These are phyloP conservation scores for Rhizoglyphus robini DNA, from an alignment of 1,140 invertebrate species.

Conservation along the genomic window DNA sequence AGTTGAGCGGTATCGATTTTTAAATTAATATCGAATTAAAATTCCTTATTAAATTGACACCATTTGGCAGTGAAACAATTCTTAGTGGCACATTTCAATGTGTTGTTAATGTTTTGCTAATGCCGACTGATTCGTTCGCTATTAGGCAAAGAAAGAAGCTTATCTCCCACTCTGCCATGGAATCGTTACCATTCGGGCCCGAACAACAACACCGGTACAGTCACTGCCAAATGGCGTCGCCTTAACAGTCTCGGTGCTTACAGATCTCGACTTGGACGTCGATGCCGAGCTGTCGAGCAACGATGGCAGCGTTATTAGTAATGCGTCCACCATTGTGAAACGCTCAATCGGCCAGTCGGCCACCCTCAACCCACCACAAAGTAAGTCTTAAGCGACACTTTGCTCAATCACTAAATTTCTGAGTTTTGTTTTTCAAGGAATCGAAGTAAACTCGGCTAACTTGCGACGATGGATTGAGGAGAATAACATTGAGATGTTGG, in stretches of 20 bases:
- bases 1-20: not conserved
- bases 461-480: slow-evolving; percentile 85
- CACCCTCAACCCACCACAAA: not conserved
- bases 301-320: slow-evolving; percentile 12
- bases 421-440: slow-evolving; percentile 19
- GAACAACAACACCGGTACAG: not conserved
- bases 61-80: not conserved
- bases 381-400: not conserved
- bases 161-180: slow-evolving; percentile 13
- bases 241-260: not conserved
- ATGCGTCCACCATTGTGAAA: slow-evolving; percentile 6
- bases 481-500: slow-evolving; percentile 60
- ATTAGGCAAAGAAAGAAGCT: not conserved
- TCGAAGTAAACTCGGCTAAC: slow-evolving; percentile 42
- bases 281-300: not conserved
- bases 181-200: not conserved
- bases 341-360: not conserved
- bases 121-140: not conserved
- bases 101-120: not conserved
- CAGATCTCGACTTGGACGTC: not conserved
- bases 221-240: not conserved
- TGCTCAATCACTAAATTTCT: not conserved
- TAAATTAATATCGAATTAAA: slow-evolving; percentile 9
- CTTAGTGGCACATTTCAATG: no score
- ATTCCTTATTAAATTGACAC: not conserved